Base-by-base conservation (phyloP, 2,888 invertebrate species). In the Caenorhabditis sulstoni region DNA sequence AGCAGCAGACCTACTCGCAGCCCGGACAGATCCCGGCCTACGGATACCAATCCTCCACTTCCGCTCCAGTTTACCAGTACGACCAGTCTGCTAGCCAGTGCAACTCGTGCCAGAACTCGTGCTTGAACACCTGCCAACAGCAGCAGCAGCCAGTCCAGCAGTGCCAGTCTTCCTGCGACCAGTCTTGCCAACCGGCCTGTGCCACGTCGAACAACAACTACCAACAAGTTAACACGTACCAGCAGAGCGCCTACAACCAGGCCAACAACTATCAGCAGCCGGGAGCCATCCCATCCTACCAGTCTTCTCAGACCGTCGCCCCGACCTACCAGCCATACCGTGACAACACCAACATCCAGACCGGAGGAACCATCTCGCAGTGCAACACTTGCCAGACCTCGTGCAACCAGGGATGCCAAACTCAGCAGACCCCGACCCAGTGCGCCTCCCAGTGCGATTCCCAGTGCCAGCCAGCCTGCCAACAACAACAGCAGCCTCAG, bases 1-100 rank as follows among this genome's bases (percentile, higher is more conserved):
- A 81, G n/a, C 81, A 83, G 62, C 77, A 78, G 67, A 83, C 77
- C 50, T 83, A 83, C 66, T 70, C 77, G 57, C 81, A 81, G 37
- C 83, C 83, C 18, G 83, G 83, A 37, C 59, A 64, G 16, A 70
- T 83, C 23, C 83, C 83, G 62, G 55, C 75, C 16, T 83, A 83
- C 59, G 55, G 55, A 37, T 44, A 67, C 23, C 44, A 61, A 5
- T 5, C 57, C 1, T 74, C 77, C 1, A 79, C 83, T 29, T 52
- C 62, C 18, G 64, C 83, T 55, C 81, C 83, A 59, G 16, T 59
- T 8, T 53, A 61, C 16, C 68, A 78, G 49, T 35, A 58, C 18
- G 67, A 52, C 1, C 65, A 67, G 52, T 23, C 29, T n/a, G 59
- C 65, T 11, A 71, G 50, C 53, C 81, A 81, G 58, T 83, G 83